These are phyloP conservation scores for human (Homo sapiens) DNA, from an alignment of 2,113 vertebrate genomes.

Conservation along the genomic window GRCh38 chr6:75937501-75938000, in stretches of 20 bases:
- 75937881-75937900: conserved; percentile 19
- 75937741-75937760: conserved; percentile 3
- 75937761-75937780: neutral
- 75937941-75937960: conserved; percentile 51
- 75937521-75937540: neutral
- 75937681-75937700: neutral
- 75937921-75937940: neutral
- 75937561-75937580: neutral
- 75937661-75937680: neutral
- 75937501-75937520: neutral
- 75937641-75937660: neutral
- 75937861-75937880: conserved; percentile 52
- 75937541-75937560: neutral
- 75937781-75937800: neutral
- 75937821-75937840: neutral
- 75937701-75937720: neutral
- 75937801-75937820: conserved; percentile 34
- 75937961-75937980: conserved; percentile 23
- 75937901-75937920: conserved; percentile 52
- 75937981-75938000: neutral
- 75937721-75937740: neutral
- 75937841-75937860: neutral
- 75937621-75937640: neutral
- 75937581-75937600: neutral
- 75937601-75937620: neutral